Percentiles rank a stretch among this genome's conserved stretches.
These are phyloP conservation scores for Andrena hattorfiana DNA, from an alignment of 2,888 invertebrate genomes.

Conservation along the genomic window DNA sequence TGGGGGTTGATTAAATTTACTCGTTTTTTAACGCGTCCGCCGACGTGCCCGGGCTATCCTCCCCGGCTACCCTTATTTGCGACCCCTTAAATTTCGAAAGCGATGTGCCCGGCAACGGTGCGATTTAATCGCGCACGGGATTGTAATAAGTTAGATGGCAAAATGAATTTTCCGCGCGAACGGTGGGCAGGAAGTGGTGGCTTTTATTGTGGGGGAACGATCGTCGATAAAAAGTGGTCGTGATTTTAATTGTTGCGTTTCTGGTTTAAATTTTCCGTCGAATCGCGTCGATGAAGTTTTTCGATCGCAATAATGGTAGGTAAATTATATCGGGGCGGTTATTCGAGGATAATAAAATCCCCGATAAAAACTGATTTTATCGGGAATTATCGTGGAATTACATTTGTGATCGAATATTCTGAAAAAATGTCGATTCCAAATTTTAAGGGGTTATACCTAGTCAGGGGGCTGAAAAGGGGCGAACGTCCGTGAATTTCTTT, in stretches of 20 bases:
- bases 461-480: too few species aligned
- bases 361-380: slow-evolving; percentile 32
- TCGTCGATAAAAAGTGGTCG: slow-evolving; percentile 33
- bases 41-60: slow-evolving; percentile 31
- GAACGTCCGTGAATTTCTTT: too few species aligned
- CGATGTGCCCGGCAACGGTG: background rate
- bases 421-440: background rate
- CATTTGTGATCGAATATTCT: background rate
- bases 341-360: slow-evolving; percentile 12
- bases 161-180: slow-evolving; percentile 12
- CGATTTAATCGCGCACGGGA: background rate
- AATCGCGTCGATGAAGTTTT: slow-evolving; percentile 37
- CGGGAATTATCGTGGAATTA: slow-evolving; percentile 19
- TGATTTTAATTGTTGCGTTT: slow-evolving; percentile 24
- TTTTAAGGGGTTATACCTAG: too few species aligned
- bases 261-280: slow-evolving; percentile 20
- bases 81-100: slow-evolving; percentile 13
- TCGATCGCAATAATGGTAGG: slow-evolving; percentile 38
- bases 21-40: slow-evolving; percentile 11
- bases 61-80: slow-evolving; percentile 25
- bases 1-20: slow-evolving; percentile 37
- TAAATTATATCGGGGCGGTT: slow-evolving; percentile 35
- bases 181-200: background rate
- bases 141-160: slow-evolving; percentile 25
- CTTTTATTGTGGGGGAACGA: slow-evolving; percentile 34